Percentiles rank a stretch among this genome's conserved stretches.
These are phyloP conservation scores for Leptinotarsa juncta DNA, from an alignment of 2,888 invertebrate genomes.

Conservation along the genomic window DNA sequence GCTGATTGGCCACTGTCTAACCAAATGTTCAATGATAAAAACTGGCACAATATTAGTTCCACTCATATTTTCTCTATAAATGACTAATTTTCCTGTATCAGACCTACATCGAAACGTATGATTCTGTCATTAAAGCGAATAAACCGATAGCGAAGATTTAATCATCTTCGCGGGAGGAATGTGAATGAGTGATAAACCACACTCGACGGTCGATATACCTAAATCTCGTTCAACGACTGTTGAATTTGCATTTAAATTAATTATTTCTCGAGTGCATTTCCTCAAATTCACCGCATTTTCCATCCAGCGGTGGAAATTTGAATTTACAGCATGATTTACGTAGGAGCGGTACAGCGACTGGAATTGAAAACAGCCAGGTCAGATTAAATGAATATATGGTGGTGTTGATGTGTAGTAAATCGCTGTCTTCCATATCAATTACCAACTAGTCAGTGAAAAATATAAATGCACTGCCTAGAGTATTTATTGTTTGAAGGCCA, in stretches of 20 bases:
- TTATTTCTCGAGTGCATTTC: constrained; percentile 17
- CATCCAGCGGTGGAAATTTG: constrained; percentile 10
- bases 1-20: too few species aligned
- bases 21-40: too few species aligned
- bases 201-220: not conserved
- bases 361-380: constrained; percentile 3
- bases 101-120: not conserved
- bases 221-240: constrained; percentile 12
- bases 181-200: constrained; percentile 13
- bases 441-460: not conserved
- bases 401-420: not conserved
- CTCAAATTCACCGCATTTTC: constrained; percentile 15
- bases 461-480: too few species aligned
- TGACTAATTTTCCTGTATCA: not conserved
- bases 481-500: too few species aligned
- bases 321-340: constrained; percentile 5
- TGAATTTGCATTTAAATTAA: constrained; percentile 17
- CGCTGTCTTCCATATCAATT: not conserved
- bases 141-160: not conserved
- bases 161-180: not conserved
- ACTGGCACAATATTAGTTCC: too few species aligned
- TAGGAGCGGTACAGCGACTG: constrained; percentile 6
- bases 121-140: not conserved
- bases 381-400: constrained; percentile 12
- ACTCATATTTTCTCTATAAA: not conserved